These are phyloP conservation scores for Cyanoramphus novaezelandiae DNA, from an alignment of 2,113 vertebrate species.

Conservation along the genomic window DNA sequence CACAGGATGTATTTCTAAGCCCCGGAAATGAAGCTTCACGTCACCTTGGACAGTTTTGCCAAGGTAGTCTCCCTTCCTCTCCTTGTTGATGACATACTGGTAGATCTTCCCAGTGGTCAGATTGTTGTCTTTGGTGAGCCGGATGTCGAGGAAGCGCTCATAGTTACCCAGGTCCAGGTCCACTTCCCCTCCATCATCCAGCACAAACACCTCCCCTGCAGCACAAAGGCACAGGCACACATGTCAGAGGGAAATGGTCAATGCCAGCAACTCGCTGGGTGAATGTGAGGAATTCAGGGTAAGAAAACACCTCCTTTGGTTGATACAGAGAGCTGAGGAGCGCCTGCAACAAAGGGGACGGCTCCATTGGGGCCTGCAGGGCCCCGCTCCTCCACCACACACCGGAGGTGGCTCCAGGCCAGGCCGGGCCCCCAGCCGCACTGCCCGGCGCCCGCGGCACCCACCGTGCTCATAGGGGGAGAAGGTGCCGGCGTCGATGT, in stretches of 20 bases:
- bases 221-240: neutral
- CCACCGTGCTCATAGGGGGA: constrained; percentile 96
- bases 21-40: neutral
- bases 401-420: neutral
- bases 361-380: rapidly evolving
- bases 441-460: neutral
- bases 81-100: constrained; percentile 96
- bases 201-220: constrained; percentile 93
- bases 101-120: constrained; percentile 98
- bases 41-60: constrained; percentile 97
- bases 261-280: neutral
- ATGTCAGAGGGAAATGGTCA: rapidly evolving
- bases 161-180: constrained; percentile 97
- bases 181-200: constrained; percentile 96
- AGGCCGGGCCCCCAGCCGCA: neutral
- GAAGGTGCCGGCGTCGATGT: constrained; percentile 95
- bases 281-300: rapidly evolving
- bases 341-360: rapidly evolving
- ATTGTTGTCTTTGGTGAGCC: constrained; percentile 95
- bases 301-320: neutral
- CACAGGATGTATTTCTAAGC: neutral
- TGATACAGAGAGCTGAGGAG: neutral
- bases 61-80: constrained; percentile 93
- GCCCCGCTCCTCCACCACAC: rapidly evolving
- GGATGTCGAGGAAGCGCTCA: constrained; percentile 94